Percentiles rank a stretch among this genome's conserved stretches.
phyloP scores from a whole-genome alignment of 1,140 invertebrate genomes.

The Doryteuthis pealeii region DNA sequence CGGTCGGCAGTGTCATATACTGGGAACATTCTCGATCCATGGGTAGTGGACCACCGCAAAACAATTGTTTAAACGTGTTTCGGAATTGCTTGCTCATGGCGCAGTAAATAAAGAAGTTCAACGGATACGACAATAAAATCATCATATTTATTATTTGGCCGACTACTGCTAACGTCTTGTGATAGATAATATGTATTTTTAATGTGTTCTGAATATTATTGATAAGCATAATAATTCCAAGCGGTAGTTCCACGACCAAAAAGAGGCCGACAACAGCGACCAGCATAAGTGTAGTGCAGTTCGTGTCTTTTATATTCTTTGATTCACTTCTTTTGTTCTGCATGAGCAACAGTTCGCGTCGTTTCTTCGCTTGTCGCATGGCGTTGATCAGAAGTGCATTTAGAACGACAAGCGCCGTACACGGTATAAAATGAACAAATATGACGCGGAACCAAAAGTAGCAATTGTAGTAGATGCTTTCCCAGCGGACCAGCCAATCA shows the following conservation, averaged over 20 bases:
- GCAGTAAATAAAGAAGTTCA: slow-evolving; percentile 95
- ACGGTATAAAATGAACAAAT: slow-evolving; percentile 88
- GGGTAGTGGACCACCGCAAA: slow-evolving; percentile 57
- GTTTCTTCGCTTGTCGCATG: slow-evolving; percentile 77
- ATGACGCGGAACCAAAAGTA: slow-evolving; percentile 85
- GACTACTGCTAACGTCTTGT: slow-evolving; percentile 31
- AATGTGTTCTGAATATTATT: slow-evolving; percentile 77
- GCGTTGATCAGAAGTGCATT: slow-evolving; percentile 85
- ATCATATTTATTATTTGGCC: slow-evolving; percentile 77
- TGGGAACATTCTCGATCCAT: slow-evolving; percentile 48
- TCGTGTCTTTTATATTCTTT: slow-evolving; percentile 75
- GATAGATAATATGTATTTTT: slow-evolving; percentile 44
- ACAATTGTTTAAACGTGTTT: slow-evolving; percentile 89
- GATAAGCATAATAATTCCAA: slow-evolving; percentile 76
- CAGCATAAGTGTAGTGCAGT: slow-evolving; percentile 91
- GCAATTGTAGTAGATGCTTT: slow-evolving; percentile 75
- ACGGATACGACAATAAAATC: slow-evolving; percentile 86
- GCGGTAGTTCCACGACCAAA: slow-evolving; percentile 84
- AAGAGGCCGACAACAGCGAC: slow-evolving; percentile 94
- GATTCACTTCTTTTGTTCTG: slow-evolving; percentile 84
- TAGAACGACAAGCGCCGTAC: slow-evolving; percentile 82
- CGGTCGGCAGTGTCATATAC: slow-evolving; percentile 52
- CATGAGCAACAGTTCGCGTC: slow-evolving; percentile 77
- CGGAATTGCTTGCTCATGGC: slow-evolving; percentile 92
- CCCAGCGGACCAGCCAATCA: slow-evolving; percentile 61